Evolutionary conservation across 2,888 invertebrate genomes (phyloP).

Genomic region (Magallana nippona): DNA sequence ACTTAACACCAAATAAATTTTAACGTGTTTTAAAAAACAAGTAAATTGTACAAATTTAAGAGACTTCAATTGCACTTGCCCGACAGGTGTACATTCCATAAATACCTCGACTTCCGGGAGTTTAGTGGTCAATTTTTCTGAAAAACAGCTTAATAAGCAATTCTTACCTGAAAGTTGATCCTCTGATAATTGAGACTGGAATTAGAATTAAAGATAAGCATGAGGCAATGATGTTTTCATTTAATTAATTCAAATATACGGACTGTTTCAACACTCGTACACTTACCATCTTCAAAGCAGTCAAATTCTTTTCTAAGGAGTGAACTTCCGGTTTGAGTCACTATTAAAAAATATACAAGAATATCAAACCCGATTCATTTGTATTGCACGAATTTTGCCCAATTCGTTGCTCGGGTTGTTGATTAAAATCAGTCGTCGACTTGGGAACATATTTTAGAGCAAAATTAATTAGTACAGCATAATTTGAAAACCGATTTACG

Average conservation of each 20-base stretch:
- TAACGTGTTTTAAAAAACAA: no score
- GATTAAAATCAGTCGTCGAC: no score
- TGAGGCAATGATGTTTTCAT: not conserved
- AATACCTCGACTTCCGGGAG: conserved; percentile 20
- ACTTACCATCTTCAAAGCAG: conserved; percentile 7
- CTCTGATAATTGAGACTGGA: conserved; percentile 67
- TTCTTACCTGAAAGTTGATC: conserved; percentile 64
- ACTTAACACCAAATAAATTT: no score
- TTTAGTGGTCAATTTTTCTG: not conserved
- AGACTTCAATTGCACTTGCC: no score
- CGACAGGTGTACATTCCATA: not conserved
- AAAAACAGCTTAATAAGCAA: not conserved
- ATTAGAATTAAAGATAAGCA: conserved; percentile 46
- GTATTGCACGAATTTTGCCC: not conserved
- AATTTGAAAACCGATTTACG: no score
- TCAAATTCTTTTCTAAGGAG: not conserved
- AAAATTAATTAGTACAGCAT: no score
- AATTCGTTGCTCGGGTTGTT: not conserved
- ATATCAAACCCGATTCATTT: not conserved
- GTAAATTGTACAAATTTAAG: no score
- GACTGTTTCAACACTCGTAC: not conserved
- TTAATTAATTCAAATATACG: not conserved
- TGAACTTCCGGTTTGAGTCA: conserved; percentile 28
- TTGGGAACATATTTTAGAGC: no score
- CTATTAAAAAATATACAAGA: not conserved